Conservation (phyloP, 2,888 invertebrate species). For the Allophyes oxyacanthae region DNA sequence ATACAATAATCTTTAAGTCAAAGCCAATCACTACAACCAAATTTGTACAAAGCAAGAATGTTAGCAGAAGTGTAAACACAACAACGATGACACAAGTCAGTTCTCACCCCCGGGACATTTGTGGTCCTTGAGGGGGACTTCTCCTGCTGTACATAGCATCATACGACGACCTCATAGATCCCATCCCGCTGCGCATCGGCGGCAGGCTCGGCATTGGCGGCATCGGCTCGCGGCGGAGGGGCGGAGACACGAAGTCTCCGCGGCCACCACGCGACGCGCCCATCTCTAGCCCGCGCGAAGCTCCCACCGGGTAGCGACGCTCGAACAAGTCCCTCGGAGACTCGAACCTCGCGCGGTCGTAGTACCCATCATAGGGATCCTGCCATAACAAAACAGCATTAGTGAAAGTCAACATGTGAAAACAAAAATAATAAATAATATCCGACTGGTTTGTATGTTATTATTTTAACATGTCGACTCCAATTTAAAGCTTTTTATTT, state of each 20-base stretch:
- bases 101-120: slow-evolving; percentile 87
- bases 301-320: slow-evolving; percentile 92
- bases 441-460: slow-evolving; percentile 31
- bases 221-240: slow-evolving; percentile 93
- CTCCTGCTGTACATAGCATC: slow-evolving; percentile 95
- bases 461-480: slow-evolving; percentile 10
- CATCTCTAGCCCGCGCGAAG: slow-evolving; percentile 87
- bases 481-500: not conserved
- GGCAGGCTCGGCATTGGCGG: slow-evolving; percentile 94
- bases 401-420: slow-evolving; percentile 1
- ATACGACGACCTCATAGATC: slow-evolving; percentile 92
- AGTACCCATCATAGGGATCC: slow-evolving; percentile 94
- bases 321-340: slow-evolving; percentile 94
- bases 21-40: slow-evolving; percentile 19
- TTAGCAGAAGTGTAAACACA: slow-evolving; percentile 32
- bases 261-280: slow-evolving; percentile 87
- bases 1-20: not conserved
- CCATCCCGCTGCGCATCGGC: slow-evolving; percentile 89
- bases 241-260: slow-evolving; percentile 92
- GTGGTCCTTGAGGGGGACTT: slow-evolving; percentile 91
- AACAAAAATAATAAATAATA: slow-evolving; percentile 15
- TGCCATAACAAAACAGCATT: slow-evolving; percentile 62
- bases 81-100: slow-evolving; percentile 51
- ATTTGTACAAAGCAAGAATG: slow-evolving; percentile 8
- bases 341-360: slow-evolving; percentile 93